These are phyloP conservation scores for Australoheros scitulus DNA, from an alignment of 2,113 vertebrate genomes.

Conservation along the genomic window DNA sequence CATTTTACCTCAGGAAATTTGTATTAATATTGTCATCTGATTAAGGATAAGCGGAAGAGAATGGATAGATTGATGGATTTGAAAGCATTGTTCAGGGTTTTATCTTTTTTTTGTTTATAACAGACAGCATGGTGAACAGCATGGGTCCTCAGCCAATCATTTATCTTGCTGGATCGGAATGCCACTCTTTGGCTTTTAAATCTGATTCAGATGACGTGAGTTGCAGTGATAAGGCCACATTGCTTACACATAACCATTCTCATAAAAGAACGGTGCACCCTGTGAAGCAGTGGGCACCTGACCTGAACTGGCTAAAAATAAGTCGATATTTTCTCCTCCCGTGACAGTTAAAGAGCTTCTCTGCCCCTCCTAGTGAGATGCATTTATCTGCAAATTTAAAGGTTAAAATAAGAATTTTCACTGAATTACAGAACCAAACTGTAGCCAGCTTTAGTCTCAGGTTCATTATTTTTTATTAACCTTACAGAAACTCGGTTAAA, in stretches of 20 bases:
- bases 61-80: background rate
- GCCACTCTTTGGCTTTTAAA: slow-evolving; percentile 46
- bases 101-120: background rate
- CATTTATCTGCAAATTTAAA: background rate
- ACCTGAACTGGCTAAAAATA: slow-evolving; percentile 60
- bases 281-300: slow-evolving; percentile 52
- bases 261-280: slow-evolving; percentile 36
- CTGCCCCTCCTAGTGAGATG: background rate
- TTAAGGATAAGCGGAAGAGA: too few relatives aligned
- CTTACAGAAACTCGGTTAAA: background rate
- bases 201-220: slow-evolving; percentile 45
- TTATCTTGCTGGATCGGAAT: slow-evolving; percentile 41
- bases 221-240: slow-evolving; percentile 36
- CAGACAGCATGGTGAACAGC: background rate
- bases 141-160: slow-evolving; percentile 8
- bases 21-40: background rate
- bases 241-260: slow-evolving; percentile 39
- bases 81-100: too few relatives aligned
- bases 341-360: slow-evolving; percentile 51
- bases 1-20: background rate
- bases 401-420: slow-evolving; percentile 15
- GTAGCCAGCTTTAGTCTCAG: background rate
- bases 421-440: background rate
- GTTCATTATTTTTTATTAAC: fast-evolving
- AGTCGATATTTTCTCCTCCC: slow-evolving; percentile 41